Evolutionary conservation across 1,140 invertebrate genomes (phyloP).

Genomic region (Pseudomyrmex flavicornis): DNA sequence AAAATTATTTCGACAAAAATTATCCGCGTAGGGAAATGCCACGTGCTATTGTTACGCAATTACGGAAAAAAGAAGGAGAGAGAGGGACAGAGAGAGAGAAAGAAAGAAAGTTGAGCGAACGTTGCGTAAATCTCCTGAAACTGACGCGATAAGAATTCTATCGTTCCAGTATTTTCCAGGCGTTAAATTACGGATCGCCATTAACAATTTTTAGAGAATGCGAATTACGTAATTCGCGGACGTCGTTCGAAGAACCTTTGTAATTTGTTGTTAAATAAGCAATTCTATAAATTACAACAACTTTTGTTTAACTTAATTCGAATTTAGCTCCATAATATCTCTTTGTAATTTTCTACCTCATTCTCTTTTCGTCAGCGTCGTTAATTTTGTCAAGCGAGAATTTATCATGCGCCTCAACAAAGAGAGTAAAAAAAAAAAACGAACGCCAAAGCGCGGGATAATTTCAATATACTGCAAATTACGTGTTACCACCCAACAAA

Average conservation of each 20-base stretch:
- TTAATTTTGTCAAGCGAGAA: background rate
- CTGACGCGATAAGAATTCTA: background rate
- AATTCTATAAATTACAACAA: background rate
- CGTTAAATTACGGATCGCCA: background rate
- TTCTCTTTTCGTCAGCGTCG: background rate
- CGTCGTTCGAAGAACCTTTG: background rate
- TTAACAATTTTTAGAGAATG: background rate
- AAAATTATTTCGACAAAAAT: conserved; percentile 37
- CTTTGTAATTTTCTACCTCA: background rate
- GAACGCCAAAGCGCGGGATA: background rate
- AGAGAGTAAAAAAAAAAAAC: background rate
- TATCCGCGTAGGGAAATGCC: background rate
- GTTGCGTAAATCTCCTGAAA: conserved; percentile 6
- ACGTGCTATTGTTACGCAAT: conserved; percentile 17
- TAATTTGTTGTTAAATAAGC: background rate
- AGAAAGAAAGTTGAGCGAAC: background rate
- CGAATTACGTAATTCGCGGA: background rate
- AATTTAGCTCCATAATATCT: background rate
- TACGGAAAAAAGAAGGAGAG: background rate
- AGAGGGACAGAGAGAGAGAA: too few relatives aligned
- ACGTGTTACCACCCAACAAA: conserved; percentile 28
- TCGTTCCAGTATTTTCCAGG: background rate
- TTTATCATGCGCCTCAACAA: background rate
- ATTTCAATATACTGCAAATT: conserved; percentile 11
- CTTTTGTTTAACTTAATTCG: background rate